A percentile compares a stretch with the other conserved stretches of the same genome.
These are phyloP conservation scores for Albula glossodonta DNA, from an alignment of 2,113 vertebrate genomes.

Conservation along the genomic window DNA sequence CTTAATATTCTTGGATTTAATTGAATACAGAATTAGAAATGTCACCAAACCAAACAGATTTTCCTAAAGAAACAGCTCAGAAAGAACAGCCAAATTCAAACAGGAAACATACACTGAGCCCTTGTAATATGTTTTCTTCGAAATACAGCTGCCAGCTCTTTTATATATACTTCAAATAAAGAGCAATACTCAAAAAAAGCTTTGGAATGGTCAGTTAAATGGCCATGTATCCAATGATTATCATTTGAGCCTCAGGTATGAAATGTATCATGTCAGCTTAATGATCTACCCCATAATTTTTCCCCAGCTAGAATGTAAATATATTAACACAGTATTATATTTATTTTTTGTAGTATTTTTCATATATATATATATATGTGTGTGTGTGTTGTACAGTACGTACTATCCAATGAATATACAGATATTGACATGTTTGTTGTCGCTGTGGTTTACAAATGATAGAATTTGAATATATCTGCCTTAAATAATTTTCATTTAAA, in stretches of 20 bases:
- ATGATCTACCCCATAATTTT: background rate
- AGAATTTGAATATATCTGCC: background rate
- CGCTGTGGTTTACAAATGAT: background rate
- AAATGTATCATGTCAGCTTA: background rate
- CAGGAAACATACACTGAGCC: background rate
- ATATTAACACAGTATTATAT: conserved; percentile 1
- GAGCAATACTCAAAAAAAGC: background rate
- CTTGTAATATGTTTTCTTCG: background rate
- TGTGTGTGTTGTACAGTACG: background rate
- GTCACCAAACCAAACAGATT: background rate
- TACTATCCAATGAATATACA: background rate
- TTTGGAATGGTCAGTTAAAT: background rate
- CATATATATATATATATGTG: background rate
- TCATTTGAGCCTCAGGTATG: background rate
- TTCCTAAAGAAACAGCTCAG: background rate
- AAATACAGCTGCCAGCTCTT: background rate
- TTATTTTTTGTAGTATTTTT: background rate
- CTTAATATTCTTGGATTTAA: background rate
- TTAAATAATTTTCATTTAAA: too few relatives aligned
- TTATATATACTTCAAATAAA: background rate
- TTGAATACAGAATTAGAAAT: background rate
- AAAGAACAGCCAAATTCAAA: background rate
- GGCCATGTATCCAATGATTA: background rate
- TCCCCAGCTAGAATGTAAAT: background rate
- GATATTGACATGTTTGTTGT: background rate